Evolutionary conservation across 2,797 vertebrate genomes (phyloP).

Genomic region (Danio aesculapii): DNA sequence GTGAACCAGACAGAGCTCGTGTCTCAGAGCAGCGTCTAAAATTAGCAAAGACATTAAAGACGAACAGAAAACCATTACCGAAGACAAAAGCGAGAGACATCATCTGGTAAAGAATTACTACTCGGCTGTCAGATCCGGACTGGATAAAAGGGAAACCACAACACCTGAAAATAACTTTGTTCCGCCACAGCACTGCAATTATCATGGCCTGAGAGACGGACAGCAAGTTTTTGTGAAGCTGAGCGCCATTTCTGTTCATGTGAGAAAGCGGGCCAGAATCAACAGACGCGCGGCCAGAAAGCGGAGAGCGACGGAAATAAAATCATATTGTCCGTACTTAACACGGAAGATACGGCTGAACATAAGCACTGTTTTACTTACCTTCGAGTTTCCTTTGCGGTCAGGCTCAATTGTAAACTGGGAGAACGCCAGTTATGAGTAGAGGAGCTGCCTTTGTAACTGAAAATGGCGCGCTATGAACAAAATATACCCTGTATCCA

Average conservation of each 20-base stretch:
- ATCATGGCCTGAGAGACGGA: conserved; percentile 66
- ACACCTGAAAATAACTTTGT: conserved; percentile 75
- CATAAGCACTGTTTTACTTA: not conserved
- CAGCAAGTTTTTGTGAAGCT: conserved; percentile 53
- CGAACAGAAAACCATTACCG: conserved; percentile 56
- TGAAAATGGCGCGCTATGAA: not conserved
- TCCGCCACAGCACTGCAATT: conserved; percentile 73
- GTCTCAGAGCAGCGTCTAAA: not conserved
- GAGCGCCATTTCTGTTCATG: not conserved
- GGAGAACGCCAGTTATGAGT: not conserved
- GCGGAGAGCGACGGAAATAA: not conserved
- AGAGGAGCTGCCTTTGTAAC: not conserved
- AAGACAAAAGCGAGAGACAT: conserved; percentile 69
- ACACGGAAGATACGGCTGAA: not conserved
- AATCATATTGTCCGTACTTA: conserved; percentile 10
- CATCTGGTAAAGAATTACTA: conserved; percentile 60
- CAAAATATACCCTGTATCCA: not conserved
- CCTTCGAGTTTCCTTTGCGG: not conserved
- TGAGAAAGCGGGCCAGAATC: conserved; percentile 20
- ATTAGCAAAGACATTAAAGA: not conserved
- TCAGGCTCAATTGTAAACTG: not conserved
- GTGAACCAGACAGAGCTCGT: not conserved
- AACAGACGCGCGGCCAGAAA: conserved; percentile 12
- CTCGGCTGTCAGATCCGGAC: conserved; percentile 54
- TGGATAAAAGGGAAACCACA: conserved; percentile 65